phyloP scores from a whole-genome alignment of 1,140 invertebrate species.

The Augochlora pura region DNA sequence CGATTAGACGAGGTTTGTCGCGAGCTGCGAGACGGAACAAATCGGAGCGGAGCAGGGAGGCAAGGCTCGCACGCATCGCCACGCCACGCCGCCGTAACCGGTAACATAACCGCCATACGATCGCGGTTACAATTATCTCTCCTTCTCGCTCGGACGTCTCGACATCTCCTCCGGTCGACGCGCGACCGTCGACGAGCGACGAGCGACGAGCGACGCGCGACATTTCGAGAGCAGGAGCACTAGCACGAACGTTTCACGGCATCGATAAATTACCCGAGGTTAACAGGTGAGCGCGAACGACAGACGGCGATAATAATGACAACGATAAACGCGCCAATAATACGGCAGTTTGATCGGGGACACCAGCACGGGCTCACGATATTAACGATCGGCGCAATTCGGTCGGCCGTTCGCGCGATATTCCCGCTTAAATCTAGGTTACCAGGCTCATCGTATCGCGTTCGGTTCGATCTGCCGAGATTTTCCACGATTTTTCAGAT shows the following conservation, averaged over 20 bases:
- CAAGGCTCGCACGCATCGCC: too few relatives aligned
- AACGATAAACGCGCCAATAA: constrained; percentile 64
- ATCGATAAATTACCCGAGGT: constrained; percentile 68
- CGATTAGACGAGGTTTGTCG: too few relatives aligned
- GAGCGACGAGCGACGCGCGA: neutral
- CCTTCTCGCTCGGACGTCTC: neutral
- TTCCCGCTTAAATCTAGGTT: constrained; percentile 16
- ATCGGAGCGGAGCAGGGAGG: too few relatives aligned
- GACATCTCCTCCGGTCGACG: constrained; percentile 9
- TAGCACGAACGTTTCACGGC: constrained; percentile 26
- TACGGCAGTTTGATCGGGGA: constrained; percentile 35
- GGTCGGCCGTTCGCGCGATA: neutral
- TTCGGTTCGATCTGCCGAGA: too few relatives aligned
- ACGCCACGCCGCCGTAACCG: too few relatives aligned
- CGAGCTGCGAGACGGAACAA: too few relatives aligned
- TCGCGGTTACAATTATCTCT: neutral
- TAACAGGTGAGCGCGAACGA: constrained; percentile 64
- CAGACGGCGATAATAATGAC: constrained; percentile 57
- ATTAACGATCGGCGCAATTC: constrained; percentile 26
- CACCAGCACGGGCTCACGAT: constrained; percentile 3
- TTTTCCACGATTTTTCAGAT: too few relatives aligned
- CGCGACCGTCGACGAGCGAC: too few relatives aligned
- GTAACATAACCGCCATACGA: too few relatives aligned
- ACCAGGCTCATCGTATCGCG: neutral
- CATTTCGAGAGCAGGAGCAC: constrained; percentile 61